Base-by-base conservation (phyloP, 2,888 invertebrate species). In the Hirtodrosophila alboralis region DNA sequence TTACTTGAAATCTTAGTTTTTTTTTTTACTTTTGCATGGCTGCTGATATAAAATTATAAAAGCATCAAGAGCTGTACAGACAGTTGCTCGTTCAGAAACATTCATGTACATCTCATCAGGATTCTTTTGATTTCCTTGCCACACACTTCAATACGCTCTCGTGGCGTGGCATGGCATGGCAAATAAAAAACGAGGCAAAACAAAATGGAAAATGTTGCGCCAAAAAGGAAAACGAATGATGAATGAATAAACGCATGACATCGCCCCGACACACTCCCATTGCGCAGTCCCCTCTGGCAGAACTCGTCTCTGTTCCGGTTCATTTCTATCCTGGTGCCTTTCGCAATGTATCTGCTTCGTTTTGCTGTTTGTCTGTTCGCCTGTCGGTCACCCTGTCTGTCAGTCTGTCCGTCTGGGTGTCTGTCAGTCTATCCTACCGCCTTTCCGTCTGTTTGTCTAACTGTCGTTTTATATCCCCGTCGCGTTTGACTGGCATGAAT, bases 201-300 rank as follows among this genome's bases (percentile, higher is more conserved):
- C 26, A 62, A 54, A 53, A 5, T 26, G 12, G 21, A 18, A 71
- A 75, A 71, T 65, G 33, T 60, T 60, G 61, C 31, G 57, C 62
- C 59, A 71, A 72, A 76, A 69, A 66, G 68, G 65, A 71, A 60
- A 74, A 66, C 58, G 71, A 78, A 81, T 81, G 76, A 84, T 66
- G 83, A 81, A 78, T 79, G 85, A 78, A 81, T 78, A 67, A 77
- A 77, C 84, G 81, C 81, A 77, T 75, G 70, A 63, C 78, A 67
- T 69, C 36, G 41, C 78, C 77, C 78, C 77, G 77, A 64, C 84
- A 70, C 61, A 68, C 74, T 61, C 56, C 47, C 44, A 21, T 8
- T n/a, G n/a, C n/a, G n/a, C 7, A 21, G 13, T 13, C 6, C 34
- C 9, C 26, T 30, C 38, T 10, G 31, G 18, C 49, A 47, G 58